Evolutionary conservation across 2,888 invertebrate genomes (phyloP).

Genomic region (Chrysomela aeneicollis): DNA sequence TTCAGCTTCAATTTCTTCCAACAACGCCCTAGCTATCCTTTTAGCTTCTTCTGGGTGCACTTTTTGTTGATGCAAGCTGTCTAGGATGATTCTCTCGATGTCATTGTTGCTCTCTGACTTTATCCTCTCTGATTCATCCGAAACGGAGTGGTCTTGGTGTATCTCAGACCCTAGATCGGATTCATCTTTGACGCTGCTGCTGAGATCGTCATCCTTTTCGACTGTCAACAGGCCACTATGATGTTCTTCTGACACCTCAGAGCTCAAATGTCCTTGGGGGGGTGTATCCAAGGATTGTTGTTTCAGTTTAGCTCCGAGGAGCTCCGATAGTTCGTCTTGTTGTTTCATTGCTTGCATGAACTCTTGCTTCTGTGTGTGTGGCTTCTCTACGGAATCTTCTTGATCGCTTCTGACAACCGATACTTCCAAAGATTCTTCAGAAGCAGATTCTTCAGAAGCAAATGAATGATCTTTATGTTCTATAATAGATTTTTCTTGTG

Average conservation of each 20-base stretch:
- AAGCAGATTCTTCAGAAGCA: too few species aligned
- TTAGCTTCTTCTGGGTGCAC: constrained; percentile 64
- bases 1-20: constrained; percentile 66
- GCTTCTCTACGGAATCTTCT: too few species aligned
- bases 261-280: constrained; percentile 7
- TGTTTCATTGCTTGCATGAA: constrained; percentile 32
- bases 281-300: constrained; percentile 27
- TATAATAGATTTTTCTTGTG: too few species aligned
- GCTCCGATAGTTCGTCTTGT: constrained; percentile 42
- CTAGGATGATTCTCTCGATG: constrained; percentile 59
- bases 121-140: constrained; percentile 55
- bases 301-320: constrained; percentile 41
- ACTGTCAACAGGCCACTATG: constrained; percentile 20
- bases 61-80: constrained; percentile 59
- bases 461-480: too few species aligned
- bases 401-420: too few species aligned
- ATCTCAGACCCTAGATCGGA: constrained; percentile 59
- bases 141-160: constrained; percentile 58
- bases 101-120: constrained; percentile 59
- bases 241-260: constrained; percentile 11
- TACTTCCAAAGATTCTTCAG: too few species aligned
- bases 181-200: constrained; percentile 55
- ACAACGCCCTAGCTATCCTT: constrained; percentile 62
- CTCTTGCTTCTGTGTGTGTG: too few species aligned
- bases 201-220: constrained; percentile 59